A percentile compares a stretch with the other conserved stretches of the same genome.
phyloP scores from a whole-genome alignment of 1,140 invertebrate species.

The Aphaenogaster rudis region DNA sequence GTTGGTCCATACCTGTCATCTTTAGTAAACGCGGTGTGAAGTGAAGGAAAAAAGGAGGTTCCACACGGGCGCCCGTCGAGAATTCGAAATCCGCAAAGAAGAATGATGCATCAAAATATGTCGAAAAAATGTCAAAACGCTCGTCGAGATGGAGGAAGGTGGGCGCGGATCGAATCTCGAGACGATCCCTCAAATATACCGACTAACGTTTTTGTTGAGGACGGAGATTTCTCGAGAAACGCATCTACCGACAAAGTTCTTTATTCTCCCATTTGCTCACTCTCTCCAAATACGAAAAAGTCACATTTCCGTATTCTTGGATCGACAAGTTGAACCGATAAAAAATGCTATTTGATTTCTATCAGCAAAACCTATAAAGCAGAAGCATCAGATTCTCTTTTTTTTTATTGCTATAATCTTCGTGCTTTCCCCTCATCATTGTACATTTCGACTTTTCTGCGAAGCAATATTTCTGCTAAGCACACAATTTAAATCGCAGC shows the following conservation, averaged over 20 bases:
- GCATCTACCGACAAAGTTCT: not conserved
- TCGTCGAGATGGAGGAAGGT: constrained; percentile 23
- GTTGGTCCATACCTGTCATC: constrained; percentile 45
- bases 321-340: not conserved
- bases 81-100: constrained; percentile 64
- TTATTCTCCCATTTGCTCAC: not conserved
- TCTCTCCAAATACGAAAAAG: not conserved
- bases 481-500: constrained; percentile 1
- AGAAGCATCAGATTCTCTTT: not conserved
- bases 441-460: not conserved
- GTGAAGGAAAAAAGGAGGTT: constrained; percentile 28
- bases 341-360: not conserved
- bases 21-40: constrained; percentile 12
- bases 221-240: constrained; percentile 28
- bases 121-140: constrained; percentile 81
- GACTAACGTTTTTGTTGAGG: not conserved
- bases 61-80: constrained; percentile 26
- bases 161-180: constrained; percentile 51
- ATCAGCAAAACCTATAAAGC: not conserved
- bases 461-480: not conserved
- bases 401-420: not conserved
- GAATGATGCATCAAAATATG: constrained; percentile 81
- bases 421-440: not conserved
- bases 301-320: not conserved
- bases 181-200: constrained; percentile 33